phyloP scores from a whole-genome alignment of 1,140 invertebrate genomes.

The Oscheius sp. region DNA sequence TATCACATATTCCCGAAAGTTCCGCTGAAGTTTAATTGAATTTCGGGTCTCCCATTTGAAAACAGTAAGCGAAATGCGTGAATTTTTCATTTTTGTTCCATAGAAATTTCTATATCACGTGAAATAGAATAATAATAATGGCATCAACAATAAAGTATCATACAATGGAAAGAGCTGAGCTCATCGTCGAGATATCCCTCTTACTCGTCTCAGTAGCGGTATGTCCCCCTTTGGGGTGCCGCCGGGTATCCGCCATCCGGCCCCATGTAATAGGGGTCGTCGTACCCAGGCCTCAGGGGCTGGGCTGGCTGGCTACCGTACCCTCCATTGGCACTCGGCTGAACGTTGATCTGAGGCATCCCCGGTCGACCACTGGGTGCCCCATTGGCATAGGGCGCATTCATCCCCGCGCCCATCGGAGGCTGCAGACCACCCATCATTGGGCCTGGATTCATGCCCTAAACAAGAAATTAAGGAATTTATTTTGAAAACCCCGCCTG shows the following conservation, averaged over 20 bases:
- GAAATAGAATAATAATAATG: too few species aligned
- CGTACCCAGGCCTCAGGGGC: not conserved
- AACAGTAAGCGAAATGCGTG: too few species aligned
- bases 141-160: too few species aligned
- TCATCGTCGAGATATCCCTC: not conserved
- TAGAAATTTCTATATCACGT: too few species aligned
- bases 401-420: not conserved
- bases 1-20: too few species aligned
- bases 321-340: constrained; percentile 1
- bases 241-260: not conserved
- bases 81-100: too few species aligned
- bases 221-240: not conserved
- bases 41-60: too few species aligned
- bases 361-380: constrained; percentile 8
- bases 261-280: too few species aligned
- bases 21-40: too few species aligned
- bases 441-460: not conserved
- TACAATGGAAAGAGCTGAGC: too few species aligned
- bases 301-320: not conserved
- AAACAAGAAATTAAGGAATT: not conserved
- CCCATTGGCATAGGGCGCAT: constrained; percentile 18
- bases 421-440: not conserved
- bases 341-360: constrained; percentile 18
- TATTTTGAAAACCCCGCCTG: constrained; percentile 8
- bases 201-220: not conserved